Evolutionary conservation across 2,113 vertebrate genomes (phyloP).

Genomic region (Cichladusa arquata): DNA sequence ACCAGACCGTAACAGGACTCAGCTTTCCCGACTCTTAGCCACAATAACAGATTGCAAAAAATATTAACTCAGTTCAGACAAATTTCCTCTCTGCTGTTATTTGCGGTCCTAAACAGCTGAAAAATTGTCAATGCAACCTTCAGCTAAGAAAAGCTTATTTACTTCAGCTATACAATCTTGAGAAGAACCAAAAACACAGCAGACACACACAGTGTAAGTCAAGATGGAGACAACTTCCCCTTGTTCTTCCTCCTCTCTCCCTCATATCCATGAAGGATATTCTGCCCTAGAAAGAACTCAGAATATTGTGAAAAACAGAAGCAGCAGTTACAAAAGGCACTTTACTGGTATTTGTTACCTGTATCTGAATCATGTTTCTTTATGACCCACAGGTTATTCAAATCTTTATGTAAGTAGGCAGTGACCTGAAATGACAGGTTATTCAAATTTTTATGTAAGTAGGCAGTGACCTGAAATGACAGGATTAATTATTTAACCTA

Average conservation of each 20-base stretch:
- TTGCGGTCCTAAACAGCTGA: neutral
- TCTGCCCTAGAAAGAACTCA: neutral
- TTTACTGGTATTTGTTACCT: conserved; percentile 72
- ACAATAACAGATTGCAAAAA: neutral
- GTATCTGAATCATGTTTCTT: conserved; percentile 78
- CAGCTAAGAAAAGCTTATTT: neutral
- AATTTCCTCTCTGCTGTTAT: neutral
- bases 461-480: conserved; percentile 88
- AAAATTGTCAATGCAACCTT: neutral
- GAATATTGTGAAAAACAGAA: neutral
- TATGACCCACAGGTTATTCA: conserved; percentile 96
- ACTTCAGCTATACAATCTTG: neutral
- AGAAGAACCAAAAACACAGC: neutral
- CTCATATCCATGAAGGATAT: neutral
- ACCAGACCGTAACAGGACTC: neutral
- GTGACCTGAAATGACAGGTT: conserved; percentile 82
- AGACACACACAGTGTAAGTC: neutral
- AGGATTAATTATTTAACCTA: neutral
- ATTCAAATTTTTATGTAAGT: conserved; percentile 89
- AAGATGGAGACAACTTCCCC: neutral
- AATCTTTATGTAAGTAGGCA: conserved; percentile 94
- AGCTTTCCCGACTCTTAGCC: neutral
- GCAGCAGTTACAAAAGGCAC: neutral
- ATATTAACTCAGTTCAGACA: neutral
- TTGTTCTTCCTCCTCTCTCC: neutral